phyloP scores from a whole-genome alignment of 2,888 invertebrate genomes.

The Agrochola litura region DNA sequence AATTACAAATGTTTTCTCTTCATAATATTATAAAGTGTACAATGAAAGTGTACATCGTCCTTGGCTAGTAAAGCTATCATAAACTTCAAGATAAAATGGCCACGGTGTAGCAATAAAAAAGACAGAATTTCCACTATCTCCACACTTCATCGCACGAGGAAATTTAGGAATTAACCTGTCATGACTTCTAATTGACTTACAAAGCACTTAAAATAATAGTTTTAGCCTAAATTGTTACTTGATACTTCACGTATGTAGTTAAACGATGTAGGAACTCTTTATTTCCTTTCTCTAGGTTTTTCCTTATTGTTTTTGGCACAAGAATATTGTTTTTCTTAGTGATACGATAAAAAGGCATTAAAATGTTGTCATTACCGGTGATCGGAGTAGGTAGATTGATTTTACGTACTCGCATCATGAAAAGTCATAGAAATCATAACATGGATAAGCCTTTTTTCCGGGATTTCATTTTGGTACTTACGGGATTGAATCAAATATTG shows the following conservation, averaged over 20 bases:
- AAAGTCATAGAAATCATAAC: no score
- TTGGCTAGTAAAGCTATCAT: constrained; percentile 9
- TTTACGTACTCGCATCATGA: no score
- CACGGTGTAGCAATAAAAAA: constrained; percentile 38
- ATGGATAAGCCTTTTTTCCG: no score
- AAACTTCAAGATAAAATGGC: constrained; percentile 31
- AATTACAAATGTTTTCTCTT: no score
- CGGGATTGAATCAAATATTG: no score
- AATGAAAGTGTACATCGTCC: constrained; percentile 8
- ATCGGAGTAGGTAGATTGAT: no score
- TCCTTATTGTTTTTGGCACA: background rate
- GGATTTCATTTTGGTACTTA: no score
- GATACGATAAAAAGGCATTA: background rate
- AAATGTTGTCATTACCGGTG: background rate
- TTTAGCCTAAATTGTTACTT: constrained; percentile 30
- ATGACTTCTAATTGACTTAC: constrained; percentile 2
- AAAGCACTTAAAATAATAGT: constrained; percentile 25
- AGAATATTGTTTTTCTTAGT: background rate
- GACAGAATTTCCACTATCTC: constrained; percentile 32
- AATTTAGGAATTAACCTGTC: constrained; percentile 49
- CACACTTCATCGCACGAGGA: constrained; percentile 27
- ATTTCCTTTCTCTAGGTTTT: no score
- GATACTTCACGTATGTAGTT: constrained; percentile 15
- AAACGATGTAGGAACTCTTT: background rate
- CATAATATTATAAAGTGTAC: no score